These are phyloP conservation scores for Nettapus auritus DNA, from an alignment of 2,113 vertebrate genomes.

Conservation along the genomic window DNA sequence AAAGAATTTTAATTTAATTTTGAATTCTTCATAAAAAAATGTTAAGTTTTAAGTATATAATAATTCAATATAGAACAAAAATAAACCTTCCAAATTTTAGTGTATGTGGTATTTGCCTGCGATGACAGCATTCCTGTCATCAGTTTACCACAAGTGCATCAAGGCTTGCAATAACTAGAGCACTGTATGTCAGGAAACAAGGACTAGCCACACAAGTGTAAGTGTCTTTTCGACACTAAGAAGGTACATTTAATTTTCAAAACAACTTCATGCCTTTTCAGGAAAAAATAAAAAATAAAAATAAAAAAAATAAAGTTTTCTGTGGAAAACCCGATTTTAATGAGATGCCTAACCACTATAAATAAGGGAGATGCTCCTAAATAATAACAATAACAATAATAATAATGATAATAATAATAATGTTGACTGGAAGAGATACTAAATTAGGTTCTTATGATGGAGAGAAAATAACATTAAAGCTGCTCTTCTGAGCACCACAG, in stretches of 20 bases:
- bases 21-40: background rate
- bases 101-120: background rate
- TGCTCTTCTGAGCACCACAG: background rate
- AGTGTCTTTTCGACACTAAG: background rate
- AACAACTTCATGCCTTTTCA: background rate
- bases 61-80: background rate
- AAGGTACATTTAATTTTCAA: background rate
- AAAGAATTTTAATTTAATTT: background rate
- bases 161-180: background rate
- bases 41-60: background rate
- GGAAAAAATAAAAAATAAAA: too few relatives aligned
- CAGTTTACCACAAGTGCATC: background rate
- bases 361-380: background rate
- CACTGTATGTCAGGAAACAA: background rate
- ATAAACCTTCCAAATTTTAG: background rate
- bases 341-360: background rate
- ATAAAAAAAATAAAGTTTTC: rapidly evolving
- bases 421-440: background rate
- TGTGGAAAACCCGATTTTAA: background rate
- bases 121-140: background rate
- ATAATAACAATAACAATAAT: background rate
- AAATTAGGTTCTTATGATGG: background rate
- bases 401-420: background rate
- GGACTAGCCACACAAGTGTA: background rate
- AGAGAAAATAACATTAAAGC: background rate